Base-by-base conservation (phyloP, 2,888 invertebrate genomes). In the Caenorhabditis sp. region DNA sequence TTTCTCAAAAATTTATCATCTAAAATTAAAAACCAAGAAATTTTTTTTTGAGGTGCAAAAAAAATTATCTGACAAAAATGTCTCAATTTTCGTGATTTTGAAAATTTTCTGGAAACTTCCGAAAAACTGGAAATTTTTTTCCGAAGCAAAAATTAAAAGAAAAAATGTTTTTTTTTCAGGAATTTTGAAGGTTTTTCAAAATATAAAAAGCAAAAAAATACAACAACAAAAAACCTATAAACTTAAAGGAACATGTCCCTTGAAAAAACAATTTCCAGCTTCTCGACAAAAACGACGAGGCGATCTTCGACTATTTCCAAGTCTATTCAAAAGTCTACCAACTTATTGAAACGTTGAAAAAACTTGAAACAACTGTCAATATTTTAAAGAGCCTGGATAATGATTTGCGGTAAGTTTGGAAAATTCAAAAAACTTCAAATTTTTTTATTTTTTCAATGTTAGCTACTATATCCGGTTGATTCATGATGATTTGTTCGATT, bases 401-500 rank as follows among this genome's bases (percentile, higher is more conserved):
- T n/a, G 76, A 77, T 53, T 54, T 77, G 12, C 67, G 70, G 76
- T 77, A 24, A 19, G 4, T 37, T 65, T 49, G 12, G 23, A 62
- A 51, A 27, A 4, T 37, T 59, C 23, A 49, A 59, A 59, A 37
- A 37, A 57, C n/a, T n/a, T n/a, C 26, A 27, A 57, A 19, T 57
- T 26, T 8, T 43, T 24, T 62, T n/a, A n/a, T n/a, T n/a, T n/a
- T n/a, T n/a, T n/a, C n/a, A n/a, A n/a, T n/a, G n/a, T 50, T 43
- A 69, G 74, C 19, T 69, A 75, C 57, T 75, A 75, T 27, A 51
- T 75, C 14, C 17, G 37, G 54, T 49, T 12, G 17, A 72, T 77
- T 58, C 80, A 80, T 53, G 58, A 62, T 12, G 80, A 78, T 61
- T 50, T 80, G 23, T 80, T 80, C 37, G 74, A 72, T 3, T 67